These are phyloP conservation scores for Indicator maculatus DNA, from an alignment of 2,113 vertebrate species.

Conservation along the genomic window DNA sequence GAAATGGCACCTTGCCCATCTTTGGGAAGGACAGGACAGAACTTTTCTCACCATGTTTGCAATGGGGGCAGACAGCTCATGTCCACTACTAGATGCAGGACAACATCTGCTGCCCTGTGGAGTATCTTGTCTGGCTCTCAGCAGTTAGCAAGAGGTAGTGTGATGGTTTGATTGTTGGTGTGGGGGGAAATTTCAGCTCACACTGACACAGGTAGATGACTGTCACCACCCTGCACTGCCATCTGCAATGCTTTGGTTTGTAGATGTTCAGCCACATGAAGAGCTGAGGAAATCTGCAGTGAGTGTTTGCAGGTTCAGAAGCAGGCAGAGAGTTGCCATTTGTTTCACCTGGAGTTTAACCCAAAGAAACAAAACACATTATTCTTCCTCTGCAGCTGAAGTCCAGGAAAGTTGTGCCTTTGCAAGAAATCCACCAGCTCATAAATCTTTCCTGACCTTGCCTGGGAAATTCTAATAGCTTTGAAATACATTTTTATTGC, in stretches of 20 bases:
- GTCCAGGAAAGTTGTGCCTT: neutral
- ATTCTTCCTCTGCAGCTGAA: neutral
- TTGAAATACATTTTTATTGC: neutral
- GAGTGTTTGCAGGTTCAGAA: neutral
- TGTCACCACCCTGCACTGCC: neutral
- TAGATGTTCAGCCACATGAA: neutral
- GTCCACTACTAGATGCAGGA: neutral
- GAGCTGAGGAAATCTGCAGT: neutral
- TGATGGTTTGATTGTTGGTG: too few relatives aligned
- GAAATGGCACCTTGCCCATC: neutral
- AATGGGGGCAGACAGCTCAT: neutral
- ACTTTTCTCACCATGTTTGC: fast-evolving
- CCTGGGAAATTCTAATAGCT: neutral
- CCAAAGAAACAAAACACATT: neutral
- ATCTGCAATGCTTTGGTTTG: neutral
- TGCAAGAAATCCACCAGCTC: neutral
- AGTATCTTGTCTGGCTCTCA: neutral
- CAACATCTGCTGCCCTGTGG: neutral
- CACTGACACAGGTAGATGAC: too few relatives aligned
- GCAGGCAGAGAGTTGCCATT: neutral
- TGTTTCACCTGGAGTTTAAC: neutral
- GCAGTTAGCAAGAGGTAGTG: neutral
- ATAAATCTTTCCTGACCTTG: neutral
- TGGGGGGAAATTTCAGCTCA: too few relatives aligned
- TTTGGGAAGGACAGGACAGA: neutral